Evolutionary conservation across 2,888 invertebrate genomes (phyloP), one percentile per base, ranked within the genome.

Genomic region (Holacanthella duospinosa): DNA sequence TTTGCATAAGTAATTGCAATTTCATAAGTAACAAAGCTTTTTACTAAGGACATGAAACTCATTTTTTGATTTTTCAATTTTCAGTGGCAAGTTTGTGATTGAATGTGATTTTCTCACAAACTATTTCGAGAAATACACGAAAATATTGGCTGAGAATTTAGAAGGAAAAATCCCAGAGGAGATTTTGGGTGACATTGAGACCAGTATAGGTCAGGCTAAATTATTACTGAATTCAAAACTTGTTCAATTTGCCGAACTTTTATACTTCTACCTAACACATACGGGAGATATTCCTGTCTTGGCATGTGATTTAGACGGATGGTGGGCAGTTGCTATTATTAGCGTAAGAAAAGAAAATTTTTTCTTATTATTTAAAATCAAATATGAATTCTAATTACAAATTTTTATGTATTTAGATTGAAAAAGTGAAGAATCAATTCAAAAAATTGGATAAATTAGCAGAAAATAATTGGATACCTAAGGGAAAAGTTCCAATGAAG

Each of bases 251-350:
- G 65, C 59, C 6, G 64, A 71, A 54, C 55, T 72, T 2, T 63
- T 72, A 1, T 68, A 65, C 53, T 63, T 61, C n/a, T 72, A 72
- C 55, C 43, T 72, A 25, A 66, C 61, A 25, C 64, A 64, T 29
- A 63, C 65, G 36, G 53, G 16, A 26, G 64, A 66, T 29, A 64
- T 65, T 12, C 65, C 60, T 2, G 59, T 72, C 16, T 60, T 72
- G 25, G 59, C 66, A 2, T 68, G 70, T 60, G 72, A 72, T 65
- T 57, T 72, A 24, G 61, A 68, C 59, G 72, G 72, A n/a, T 72
- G 72, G 72, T 72, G 72, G 72, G 72, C 68, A 62, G 71, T 71
- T 12, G 72, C 68, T 25, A 55, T 62, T 19, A 69, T 72, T 29
- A 68, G 68, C 60, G 71, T 72, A 59, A 54, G n/a, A 43, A n/a